A percentile compares a stretch with the other conserved stretches of the same genome.
Conservation (phyloP, 2,888 invertebrate genomes). For the Trisateles emortualis region DNA sequence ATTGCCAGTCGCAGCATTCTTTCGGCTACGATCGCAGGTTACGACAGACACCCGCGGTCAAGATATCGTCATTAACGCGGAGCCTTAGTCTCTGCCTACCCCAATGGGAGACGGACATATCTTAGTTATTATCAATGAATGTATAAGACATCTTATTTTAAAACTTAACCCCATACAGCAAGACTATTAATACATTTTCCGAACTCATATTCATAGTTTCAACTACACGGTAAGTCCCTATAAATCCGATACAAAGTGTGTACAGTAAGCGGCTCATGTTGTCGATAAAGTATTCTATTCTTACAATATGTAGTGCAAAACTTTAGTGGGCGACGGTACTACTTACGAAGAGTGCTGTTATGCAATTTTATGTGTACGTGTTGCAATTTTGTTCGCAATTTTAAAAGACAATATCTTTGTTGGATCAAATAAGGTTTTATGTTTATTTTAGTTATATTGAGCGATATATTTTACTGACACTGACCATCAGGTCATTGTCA, state of each 20-base stretch:
- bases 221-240: neutral
- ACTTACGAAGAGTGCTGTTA: constrained; percentile 32
- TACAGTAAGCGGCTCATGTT: constrained; percentile 44
- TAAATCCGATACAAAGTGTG: constrained; percentile 38
- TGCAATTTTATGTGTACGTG: constrained; percentile 34
- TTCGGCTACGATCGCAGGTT: no score
- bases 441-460: no score
- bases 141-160: neutral
- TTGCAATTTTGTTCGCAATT: constrained; percentile 23
- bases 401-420: constrained; percentile 8
- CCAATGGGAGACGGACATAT: no score
- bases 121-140: no score
- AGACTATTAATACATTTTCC: neutral
- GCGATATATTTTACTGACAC: no score
- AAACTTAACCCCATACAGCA: neutral
- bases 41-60: no score
- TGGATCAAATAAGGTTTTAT: neutral
- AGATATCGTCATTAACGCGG: no score
- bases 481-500: no score
- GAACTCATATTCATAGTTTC: neutral
- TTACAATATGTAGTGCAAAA: constrained; percentile 39
- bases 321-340: constrained; percentile 34
- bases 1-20: no score
- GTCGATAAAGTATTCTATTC: constrained; percentile 43
- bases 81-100: no score